Evolutionary conservation across 2,888 invertebrate genomes (phyloP).

Genomic region (Stenoptilia bipunctidactyla): DNA sequence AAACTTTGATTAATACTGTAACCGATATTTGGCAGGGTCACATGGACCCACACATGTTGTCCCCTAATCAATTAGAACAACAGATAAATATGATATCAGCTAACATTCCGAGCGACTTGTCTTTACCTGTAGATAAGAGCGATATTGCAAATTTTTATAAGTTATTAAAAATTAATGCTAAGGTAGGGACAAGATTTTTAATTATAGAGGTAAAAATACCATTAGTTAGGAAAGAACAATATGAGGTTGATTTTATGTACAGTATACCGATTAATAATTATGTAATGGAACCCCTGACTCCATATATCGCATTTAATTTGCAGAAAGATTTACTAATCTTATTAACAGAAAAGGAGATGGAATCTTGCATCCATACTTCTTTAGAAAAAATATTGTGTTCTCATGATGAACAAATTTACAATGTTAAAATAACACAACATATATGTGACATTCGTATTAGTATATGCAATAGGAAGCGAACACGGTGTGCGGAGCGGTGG

Average conservation of each 20-base stretch:
- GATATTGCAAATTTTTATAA: slow-evolving; percentile 6
- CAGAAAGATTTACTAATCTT: background rate
- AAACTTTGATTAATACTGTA: slow-evolving; percentile 4
- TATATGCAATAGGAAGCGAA: background rate
- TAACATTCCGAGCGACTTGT: slow-evolving; percentile 4
- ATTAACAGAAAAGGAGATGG: background rate
- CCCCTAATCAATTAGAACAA: slow-evolving; percentile 4
- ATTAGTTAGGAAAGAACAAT: slow-evolving; percentile 5
- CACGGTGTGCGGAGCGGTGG: background rate
- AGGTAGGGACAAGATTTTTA: slow-evolving; percentile 2
- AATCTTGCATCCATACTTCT: background rate
- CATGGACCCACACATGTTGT: slow-evolving; percentile 3
- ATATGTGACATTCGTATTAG: background rate
- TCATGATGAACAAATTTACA: background rate
- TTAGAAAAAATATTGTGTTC: background rate
- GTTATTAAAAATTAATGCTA: slow-evolving; percentile 5
- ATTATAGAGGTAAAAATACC: slow-evolving; percentile 9
- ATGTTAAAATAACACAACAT: background rate
- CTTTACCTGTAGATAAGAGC: slow-evolving; percentile 3
- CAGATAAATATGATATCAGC: slow-evolving; percentile 3
- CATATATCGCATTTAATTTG: slow-evolving; percentile 1
- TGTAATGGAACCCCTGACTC: background rate
- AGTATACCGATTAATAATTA: slow-evolving; percentile 1
- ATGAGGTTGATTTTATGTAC: slow-evolving; percentile 1
- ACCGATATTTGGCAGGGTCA: slow-evolving; percentile 4